These are phyloP conservation scores for Isurus oxyrinchus DNA, from an alignment of 2,113 vertebrate genomes.

Conservation along the genomic window DNA sequence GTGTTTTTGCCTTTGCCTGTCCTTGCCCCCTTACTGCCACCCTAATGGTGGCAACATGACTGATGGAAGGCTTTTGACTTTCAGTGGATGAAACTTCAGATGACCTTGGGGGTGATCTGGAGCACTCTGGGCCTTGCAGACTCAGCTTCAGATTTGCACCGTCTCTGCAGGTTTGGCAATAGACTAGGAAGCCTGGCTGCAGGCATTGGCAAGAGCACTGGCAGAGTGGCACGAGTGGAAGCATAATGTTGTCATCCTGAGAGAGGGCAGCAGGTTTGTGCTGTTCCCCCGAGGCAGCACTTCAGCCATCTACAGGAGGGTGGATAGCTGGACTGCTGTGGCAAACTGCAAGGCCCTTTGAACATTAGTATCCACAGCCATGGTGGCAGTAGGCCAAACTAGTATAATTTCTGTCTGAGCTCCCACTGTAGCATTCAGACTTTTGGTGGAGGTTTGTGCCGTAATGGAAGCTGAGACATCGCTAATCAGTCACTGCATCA, in stretches of 20 bases:
- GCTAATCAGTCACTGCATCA: too few species aligned
- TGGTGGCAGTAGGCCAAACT: background rate
- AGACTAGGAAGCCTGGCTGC: too few species aligned
- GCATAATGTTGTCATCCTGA: too few species aligned
- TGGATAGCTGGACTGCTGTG: too few species aligned
- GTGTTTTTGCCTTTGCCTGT: background rate
- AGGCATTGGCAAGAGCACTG: background rate
- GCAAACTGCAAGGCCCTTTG: background rate
- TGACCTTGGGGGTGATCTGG: background rate
- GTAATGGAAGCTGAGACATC: too few species aligned
- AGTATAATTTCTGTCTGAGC: background rate
- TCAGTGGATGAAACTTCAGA: too few species aligned
- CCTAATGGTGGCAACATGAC: background rate
- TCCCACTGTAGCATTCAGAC: background rate
- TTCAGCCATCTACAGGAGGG: background rate
- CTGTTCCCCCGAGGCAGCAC: background rate
- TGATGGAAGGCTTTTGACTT: background rate
- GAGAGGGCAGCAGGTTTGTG: too few species aligned
- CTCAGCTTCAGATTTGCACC: background rate
- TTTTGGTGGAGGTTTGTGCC: too few species aligned
- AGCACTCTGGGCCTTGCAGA: background rate
- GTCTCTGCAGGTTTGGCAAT: background rate
- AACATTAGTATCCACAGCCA: background rate
- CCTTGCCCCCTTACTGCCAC: background rate
- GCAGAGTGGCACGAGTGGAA: background rate